These are phyloP conservation scores for Agelastica alni DNA, from an alignment of 2,888 invertebrate species.

Conservation along the genomic window DNA sequence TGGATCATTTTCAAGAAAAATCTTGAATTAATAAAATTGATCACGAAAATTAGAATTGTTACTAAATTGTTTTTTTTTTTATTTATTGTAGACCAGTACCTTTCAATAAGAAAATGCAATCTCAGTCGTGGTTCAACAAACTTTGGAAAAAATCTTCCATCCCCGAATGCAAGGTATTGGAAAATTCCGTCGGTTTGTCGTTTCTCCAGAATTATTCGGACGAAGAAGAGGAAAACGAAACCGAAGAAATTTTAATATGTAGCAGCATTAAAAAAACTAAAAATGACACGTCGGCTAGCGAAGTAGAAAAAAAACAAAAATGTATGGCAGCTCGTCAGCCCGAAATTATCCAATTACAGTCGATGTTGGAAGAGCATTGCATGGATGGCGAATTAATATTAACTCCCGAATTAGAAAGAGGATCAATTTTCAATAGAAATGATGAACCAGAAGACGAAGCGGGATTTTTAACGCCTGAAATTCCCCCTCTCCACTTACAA, in stretches of 20 bases:
- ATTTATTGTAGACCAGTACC: constrained; percentile 23
- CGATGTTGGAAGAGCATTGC: too few relatives aligned
- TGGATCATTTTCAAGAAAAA: too few relatives aligned
- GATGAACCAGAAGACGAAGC: constrained; percentile 2
- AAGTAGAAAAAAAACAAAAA: too few relatives aligned
- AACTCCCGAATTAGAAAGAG: too few relatives aligned
- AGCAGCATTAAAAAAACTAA: constrained; percentile 20
- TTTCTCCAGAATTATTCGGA: constrained; percentile 52
- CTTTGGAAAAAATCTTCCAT: constrained; percentile 40
- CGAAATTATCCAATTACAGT: too few relatives aligned
- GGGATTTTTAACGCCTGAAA: constrained; percentile 11
- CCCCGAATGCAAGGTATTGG: constrained; percentile 47
- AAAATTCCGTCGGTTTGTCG: constrained; percentile 50
- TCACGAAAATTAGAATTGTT: too few relatives aligned
- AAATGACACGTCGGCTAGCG: neutral
- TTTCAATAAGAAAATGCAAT: constrained; percentile 23
- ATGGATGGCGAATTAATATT: too few relatives aligned
- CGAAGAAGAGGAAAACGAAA: constrained; percentile 46
- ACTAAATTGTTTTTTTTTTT: too few relatives aligned
- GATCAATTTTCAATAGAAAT: too few relatives aligned
- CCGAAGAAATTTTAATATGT: constrained; percentile 33
- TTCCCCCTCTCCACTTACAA: neutral
- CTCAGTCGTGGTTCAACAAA: constrained; percentile 48
- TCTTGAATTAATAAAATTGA: too few relatives aligned
- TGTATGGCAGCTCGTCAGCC: too few relatives aligned